Percentiles rank a stretch among this genome's conserved stretches.
Evolutionary conservation across 2,797 vertebrate species (phyloP).

Genomic region (Sebastes variabilis): DNA sequence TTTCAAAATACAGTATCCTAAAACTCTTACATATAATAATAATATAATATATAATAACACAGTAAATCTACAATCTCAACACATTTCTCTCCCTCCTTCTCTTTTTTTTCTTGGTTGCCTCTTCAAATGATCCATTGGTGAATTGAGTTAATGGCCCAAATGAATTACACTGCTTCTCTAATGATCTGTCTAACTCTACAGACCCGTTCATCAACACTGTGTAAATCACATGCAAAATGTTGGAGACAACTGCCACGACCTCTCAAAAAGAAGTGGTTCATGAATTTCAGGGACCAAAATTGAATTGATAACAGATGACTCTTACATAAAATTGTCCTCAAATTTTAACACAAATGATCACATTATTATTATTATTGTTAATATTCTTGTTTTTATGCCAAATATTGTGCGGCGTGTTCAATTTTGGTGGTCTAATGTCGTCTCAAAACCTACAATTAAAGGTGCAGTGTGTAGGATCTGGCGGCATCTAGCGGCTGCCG

Average conservation of each 20-base stretch:
- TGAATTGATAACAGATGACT: background rate
- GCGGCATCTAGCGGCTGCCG: too few species aligned
- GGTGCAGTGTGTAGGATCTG: too few species aligned
- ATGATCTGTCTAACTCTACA: background rate
- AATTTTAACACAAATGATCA: background rate
- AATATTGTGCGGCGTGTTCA: background rate
- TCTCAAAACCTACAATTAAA: background rate
- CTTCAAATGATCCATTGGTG: background rate
- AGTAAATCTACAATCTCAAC: background rate
- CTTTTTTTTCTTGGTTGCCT: background rate
- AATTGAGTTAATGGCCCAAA: background rate
- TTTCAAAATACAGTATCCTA: background rate
- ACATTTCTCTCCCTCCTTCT: background rate
- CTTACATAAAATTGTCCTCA: background rate
- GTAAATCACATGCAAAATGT: background rate
- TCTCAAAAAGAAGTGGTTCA: background rate
- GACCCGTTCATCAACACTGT: background rate
- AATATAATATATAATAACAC: background rate
- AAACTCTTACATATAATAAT: background rate
- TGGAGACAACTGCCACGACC: background rate
- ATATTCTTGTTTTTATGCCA: background rate
- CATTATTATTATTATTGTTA: background rate
- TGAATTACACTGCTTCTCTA: background rate
- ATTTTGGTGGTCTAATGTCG: background rate
- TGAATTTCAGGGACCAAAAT: background rate